Evolutionary conservation across 2,888 invertebrate species (phyloP), one percentile per base, ranked within the genome.

Genomic region (Pelosia muscerda): DNA sequence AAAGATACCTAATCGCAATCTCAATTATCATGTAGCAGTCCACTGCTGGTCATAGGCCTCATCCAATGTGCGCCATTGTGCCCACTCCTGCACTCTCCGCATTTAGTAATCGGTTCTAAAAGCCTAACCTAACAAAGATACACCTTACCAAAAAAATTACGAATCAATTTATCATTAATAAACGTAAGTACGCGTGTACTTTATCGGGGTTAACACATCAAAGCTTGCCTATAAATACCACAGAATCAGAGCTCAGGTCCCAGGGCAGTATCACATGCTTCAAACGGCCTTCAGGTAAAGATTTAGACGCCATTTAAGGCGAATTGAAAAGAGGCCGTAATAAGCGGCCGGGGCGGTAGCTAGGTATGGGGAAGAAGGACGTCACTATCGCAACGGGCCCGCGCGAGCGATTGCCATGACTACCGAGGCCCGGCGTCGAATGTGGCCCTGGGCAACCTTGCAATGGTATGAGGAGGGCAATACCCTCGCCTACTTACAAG

Each of bases 361-460:
- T 62, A 26, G 81, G 78, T 76, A 74, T 78, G 77, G 71, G 77
- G 83, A 77, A 79, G 83, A 80, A 84, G 79, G 82, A 84, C 87
- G 90, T 94, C 91, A 88, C 93, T 93, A 93, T 92, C 94, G 94
- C 92, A 89, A 94, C 94, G 88, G 79, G 82, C 84, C 81, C 86
- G 86, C 89, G 87, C 88, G 81, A 92, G 87, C 88, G 82, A 92
- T 94, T 87, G 88, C 88, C 92, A 94, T 93, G 91, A 80, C 87
- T 92, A 92, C 93, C 66, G 88, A 81, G 77, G 77, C 84, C 77
- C 83, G 82, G 82, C 86, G 84, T 85, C 88, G 85, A 92, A 88
- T 95, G 85, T 95, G 93, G 92, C 93, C 92, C 95, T 95, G 95
- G 93, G 92, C 91, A 93, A 94, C 95, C 95, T 95, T 95, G 95